A percentile compares a stretch with the other conserved stretches of the same genome.
phyloP scores from a whole-genome alignment of 2,797 vertebrate genomes.

The Sebastes glaucus region DNA sequence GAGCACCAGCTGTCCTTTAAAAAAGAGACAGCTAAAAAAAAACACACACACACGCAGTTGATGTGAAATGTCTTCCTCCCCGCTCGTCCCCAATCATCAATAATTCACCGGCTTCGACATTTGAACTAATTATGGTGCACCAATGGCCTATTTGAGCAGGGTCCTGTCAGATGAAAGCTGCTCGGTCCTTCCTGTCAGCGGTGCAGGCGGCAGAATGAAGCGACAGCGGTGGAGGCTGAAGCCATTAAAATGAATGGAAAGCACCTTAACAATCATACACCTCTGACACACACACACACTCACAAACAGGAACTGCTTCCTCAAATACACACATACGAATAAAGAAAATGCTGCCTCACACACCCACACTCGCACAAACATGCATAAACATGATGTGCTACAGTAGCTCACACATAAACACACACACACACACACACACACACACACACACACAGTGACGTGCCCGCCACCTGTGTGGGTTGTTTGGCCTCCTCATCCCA shows the following conservation, averaged over 20 bases:
- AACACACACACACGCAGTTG: conserved; percentile 29
- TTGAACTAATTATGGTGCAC: conserved; percentile 84
- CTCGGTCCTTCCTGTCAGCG: conserved; percentile 57
- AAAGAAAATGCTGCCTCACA: conserved; percentile 28
- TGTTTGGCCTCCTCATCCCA: conserved; percentile 74
- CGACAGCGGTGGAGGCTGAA: conserved; percentile 48
- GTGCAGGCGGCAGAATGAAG: conserved; percentile 40
- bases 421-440: not conserved
- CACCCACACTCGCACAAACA: conserved; percentile 41
- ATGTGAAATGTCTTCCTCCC: conserved; percentile 72
- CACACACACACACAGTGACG: not conserved
- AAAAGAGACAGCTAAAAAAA: conserved; percentile 49
- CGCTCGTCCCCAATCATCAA: conserved; percentile 76
- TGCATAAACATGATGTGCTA: conserved; percentile 58
- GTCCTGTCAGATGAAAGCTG: conserved; percentile 72
- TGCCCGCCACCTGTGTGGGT: conserved; percentile 67
- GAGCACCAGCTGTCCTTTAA: conserved; percentile 74
- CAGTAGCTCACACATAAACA: conserved; percentile 17
- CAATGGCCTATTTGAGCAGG: conserved; percentile 81
- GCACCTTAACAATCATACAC: conserved; percentile 52
- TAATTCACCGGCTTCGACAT: conserved; percentile 82
- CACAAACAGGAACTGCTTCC: conserved; percentile 4
- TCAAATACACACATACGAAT: conserved; percentile 13
- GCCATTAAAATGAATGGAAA: conserved; percentile 70
- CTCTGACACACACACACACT: conserved; percentile 28